Percentiles rank a stretch among this genome's conserved stretches.
Evolutionary conservation across 2,113 vertebrate species (phyloP).

Genomic region (Hepsetus odoe): DNA sequence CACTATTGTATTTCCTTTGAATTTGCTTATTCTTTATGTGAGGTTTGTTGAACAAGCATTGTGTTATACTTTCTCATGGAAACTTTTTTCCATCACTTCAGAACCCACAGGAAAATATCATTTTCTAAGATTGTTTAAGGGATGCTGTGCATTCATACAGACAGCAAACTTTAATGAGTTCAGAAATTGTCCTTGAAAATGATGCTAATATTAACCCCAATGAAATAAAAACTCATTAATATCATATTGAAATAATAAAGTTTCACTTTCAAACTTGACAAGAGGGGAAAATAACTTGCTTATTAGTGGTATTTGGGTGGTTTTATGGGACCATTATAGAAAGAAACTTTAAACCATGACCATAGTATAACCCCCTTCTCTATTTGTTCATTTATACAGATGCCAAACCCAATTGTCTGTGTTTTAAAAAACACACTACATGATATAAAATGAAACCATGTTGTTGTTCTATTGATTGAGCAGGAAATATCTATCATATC

Average conservation of each 20-base stretch:
- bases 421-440: not conserved
- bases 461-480: not conserved
- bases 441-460: not conserved
- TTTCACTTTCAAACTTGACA: not conserved
- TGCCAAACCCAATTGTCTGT: not conserved
- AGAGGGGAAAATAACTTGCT: not conserved
- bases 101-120: not conserved
- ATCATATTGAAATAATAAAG: not conserved
- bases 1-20: not conserved
- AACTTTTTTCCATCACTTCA: not conserved
- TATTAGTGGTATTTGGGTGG: not conserved
- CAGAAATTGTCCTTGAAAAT: too few species aligned
- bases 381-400: not conserved
- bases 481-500: not conserved
- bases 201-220: not conserved
- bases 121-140: not conserved
- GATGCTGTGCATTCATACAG: not conserved
- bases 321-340: not conserved
- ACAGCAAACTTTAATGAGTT: not conserved
- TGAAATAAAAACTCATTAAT: not conserved
- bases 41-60: not conserved
- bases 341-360: not conserved
- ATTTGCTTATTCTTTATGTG: constrained; percentile 11
- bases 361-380: not conserved
- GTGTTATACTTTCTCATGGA: not conserved